Evolutionary conservation across 53 echinoderm and acorn worm species (phyloP).

Genomic region (Holothuria leucospilota): DNA sequence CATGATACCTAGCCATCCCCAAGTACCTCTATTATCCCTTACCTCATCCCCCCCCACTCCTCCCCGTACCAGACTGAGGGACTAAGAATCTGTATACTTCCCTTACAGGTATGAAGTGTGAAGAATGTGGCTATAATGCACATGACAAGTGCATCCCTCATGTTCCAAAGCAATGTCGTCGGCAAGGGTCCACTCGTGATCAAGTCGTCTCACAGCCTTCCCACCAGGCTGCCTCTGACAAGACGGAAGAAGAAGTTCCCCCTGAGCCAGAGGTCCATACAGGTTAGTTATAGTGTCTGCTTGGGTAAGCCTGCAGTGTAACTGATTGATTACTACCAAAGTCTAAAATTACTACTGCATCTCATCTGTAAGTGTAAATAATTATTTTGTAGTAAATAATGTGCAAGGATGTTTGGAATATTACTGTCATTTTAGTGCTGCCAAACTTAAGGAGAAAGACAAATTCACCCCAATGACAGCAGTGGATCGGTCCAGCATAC

Average conservation of each 20-base stretch:
- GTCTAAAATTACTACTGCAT: too few species aligned
- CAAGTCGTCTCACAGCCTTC: constrained; percentile 69
- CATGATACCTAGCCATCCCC: too few species aligned
- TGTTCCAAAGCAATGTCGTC: constrained; percentile 88
- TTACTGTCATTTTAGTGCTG: too few species aligned
- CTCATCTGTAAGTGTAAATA: too few species aligned
- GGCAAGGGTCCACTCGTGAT: constrained; percentile 87
- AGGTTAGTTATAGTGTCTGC: background rate
- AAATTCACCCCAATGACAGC: too few species aligned
- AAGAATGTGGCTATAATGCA: constrained; percentile 93
- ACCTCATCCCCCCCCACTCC: background rate
- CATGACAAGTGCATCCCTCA: constrained; percentile 90
- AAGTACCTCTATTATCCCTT: too few species aligned
- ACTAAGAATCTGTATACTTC: background rate
- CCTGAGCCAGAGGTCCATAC: background rate
- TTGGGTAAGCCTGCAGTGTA: too few species aligned
- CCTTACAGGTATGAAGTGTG: constrained; percentile 90
- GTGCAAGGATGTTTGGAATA: too few species aligned
- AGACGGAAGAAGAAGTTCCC: constrained; percentile 23
- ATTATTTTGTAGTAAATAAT: too few species aligned
- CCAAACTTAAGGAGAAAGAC: too few species aligned
- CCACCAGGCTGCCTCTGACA: constrained; percentile 62
- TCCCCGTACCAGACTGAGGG: background rate
- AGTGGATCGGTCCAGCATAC: too few species aligned
- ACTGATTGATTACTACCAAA: too few species aligned